phyloP scores from a whole-genome alignment of 2,888 invertebrate species.

The Pristionchus japonicus region DNA sequence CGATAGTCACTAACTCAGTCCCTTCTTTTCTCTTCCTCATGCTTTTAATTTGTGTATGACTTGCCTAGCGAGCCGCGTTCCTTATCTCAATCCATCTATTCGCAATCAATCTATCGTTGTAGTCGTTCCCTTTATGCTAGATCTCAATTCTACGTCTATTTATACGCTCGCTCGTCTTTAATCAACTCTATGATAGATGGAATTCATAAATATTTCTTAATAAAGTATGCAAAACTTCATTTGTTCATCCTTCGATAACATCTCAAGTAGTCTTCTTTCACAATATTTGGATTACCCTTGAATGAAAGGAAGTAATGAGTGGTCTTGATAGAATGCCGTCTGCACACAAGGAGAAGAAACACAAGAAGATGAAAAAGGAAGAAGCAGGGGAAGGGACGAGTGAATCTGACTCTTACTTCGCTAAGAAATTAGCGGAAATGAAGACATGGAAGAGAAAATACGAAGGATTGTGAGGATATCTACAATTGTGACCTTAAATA shows the following conservation, averaged over 20 bases:
- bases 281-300: conserved; percentile 9
- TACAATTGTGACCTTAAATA: not conserved
- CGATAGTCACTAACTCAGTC: not conserved
- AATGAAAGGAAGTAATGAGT: conserved; percentile 23
- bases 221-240: conserved; percentile 20
- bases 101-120: not conserved
- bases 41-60: not conserved
- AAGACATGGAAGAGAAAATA: not conserved
- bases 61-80: not conserved
- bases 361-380: not conserved
- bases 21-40: not conserved
- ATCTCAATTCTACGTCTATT: conserved; percentile 25
- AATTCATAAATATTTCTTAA: conserved; percentile 4
- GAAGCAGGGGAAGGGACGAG: not conserved
- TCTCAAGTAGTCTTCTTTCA: conserved; percentile 23
- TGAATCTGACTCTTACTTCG: not conserved
- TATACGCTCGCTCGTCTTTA: not conserved
- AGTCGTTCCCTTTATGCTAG: not conserved
- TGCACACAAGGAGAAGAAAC: not conserved
- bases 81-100: not conserved
- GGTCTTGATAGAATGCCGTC: conserved; percentile 30
- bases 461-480: not conserved
- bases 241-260: not conserved
- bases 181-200: conserved; percentile 28
- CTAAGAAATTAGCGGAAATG: not conserved